These are phyloP conservation scores for Eristalis pertinax DNA, from an alignment of 2,888 invertebrate genomes.

Conservation along the genomic window DNA sequence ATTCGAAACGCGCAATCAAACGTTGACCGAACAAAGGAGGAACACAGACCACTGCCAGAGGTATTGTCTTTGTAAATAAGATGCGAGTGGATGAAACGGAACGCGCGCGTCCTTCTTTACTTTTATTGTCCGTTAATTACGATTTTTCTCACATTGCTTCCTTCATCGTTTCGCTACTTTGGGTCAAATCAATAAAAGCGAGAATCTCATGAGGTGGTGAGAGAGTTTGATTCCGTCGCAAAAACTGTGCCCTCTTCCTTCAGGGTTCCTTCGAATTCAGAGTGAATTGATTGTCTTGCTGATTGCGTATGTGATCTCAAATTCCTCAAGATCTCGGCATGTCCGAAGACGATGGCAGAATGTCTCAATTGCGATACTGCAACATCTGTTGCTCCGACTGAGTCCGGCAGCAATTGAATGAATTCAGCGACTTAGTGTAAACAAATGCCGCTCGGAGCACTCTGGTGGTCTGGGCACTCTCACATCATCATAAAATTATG, in stretches of 20 bases:
- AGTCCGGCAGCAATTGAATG: neutral
- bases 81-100: slow-evolving; percentile 21
- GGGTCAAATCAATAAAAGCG: slow-evolving; percentile 65
- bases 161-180: slow-evolving; percentile 8
- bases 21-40: slow-evolving; percentile 45
- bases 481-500: slow-evolving; percentile 19
- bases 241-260: neutral
- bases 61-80: slow-evolving; percentile 52
- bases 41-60: slow-evolving; percentile 14
- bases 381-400: neutral
- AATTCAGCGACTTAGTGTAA: neutral
- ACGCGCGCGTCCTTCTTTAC: neutral
- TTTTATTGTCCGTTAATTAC: slow-evolving; percentile 63
- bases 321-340: neutral
- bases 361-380: neutral
- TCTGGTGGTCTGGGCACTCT: neutral
- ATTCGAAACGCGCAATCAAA: slow-evolving; percentile 70
- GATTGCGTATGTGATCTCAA: neutral
- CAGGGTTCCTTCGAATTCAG: neutral
- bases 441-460: neutral
- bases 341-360: neutral
- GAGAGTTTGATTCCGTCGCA: slow-evolving; percentile 34
- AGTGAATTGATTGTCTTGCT: neutral
- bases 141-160: slow-evolving; percentile 58
- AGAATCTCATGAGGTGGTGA: slow-evolving; percentile 27